These are phyloP conservation scores for Sander lucioperca DNA, from an alignment of 2,113 vertebrate genomes.

Conservation along the genomic window DNA sequence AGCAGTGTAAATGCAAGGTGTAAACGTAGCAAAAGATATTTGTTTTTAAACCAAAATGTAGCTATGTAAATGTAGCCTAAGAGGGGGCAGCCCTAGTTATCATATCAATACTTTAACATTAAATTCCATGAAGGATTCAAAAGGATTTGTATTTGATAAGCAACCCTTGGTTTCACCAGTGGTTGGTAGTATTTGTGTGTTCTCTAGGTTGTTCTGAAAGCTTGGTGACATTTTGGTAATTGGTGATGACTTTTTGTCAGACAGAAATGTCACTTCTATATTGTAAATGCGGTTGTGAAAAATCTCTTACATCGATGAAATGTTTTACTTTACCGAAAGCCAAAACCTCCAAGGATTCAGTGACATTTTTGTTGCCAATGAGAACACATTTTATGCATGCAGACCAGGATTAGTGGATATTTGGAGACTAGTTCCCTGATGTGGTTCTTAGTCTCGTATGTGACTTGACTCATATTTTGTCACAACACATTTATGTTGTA, in stretches of 20 bases:
- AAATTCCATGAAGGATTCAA: no score
- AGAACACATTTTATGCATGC: slow-evolving; percentile 20
- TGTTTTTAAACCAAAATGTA: no score
- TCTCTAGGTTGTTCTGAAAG: background rate
- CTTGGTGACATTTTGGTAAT: background rate
- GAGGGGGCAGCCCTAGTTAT: no score
- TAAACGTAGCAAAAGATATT: no score
- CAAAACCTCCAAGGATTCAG: slow-evolving; percentile 8
- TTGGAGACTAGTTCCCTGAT: slow-evolving; percentile 42
- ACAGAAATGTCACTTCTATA: background rate
- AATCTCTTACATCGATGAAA: background rate
- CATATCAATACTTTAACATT: no score
- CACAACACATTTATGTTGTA: slow-evolving; percentile 56
- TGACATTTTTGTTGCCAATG: background rate
- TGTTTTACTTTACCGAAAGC: background rate
- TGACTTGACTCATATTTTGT: slow-evolving; percentile 46
- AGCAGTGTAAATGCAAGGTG: no score
- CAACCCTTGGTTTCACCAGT: background rate
- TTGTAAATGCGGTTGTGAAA: background rate
- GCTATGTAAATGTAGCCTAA: no score
- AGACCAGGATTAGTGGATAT: slow-evolving; percentile 25
- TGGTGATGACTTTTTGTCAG: background rate
- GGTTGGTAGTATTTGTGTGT: background rate
- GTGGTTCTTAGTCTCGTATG: slow-evolving; percentile 45
- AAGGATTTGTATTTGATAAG: background rate